phyloP scores from a whole-genome alignment of 2,113 vertebrate species.

The Actenoides hombroni region DNA sequence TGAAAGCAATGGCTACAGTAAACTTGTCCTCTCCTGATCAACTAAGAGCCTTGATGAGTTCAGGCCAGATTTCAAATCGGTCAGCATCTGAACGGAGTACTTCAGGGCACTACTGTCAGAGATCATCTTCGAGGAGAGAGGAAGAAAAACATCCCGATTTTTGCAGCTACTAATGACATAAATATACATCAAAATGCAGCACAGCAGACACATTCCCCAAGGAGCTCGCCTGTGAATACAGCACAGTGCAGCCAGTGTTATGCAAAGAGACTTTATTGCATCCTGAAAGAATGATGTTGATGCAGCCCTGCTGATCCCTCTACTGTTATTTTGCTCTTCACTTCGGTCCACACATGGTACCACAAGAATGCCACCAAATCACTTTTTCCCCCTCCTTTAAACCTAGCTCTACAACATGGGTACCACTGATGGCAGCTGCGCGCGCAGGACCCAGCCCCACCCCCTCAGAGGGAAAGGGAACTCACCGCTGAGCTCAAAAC shows the following conservation, averaged over 20 bases:
- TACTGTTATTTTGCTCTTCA: neutral
- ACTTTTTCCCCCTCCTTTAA: neutral
- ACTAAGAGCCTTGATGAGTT: neutral
- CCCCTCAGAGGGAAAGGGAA: neutral
- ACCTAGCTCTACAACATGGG: fast-evolving
- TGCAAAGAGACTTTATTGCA: neutral
- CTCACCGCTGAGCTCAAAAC: neutral
- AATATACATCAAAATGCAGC: neutral
- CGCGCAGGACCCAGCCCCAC: fast-evolving
- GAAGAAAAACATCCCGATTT: neutral
- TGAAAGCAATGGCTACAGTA: neutral
- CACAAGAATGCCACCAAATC: neutral
- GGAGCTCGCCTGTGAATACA: neutral
- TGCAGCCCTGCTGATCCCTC: neutral
- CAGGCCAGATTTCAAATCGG: neutral
- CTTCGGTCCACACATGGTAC: fast-evolving
- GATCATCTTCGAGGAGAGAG: neutral
- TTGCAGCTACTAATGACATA: neutral
- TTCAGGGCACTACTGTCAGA: neutral
- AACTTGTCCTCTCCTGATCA: slow-evolving; percentile 3
- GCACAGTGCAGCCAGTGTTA: neutral
- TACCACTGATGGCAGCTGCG: too few relatives aligned
- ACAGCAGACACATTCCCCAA: neutral
- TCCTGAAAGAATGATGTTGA: neutral
- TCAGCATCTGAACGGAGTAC: fast-evolving